These are phyloP conservation scores for Hemibates koningsi DNA, from an alignment of 2,113 vertebrate genomes.

Conservation along the genomic window DNA sequence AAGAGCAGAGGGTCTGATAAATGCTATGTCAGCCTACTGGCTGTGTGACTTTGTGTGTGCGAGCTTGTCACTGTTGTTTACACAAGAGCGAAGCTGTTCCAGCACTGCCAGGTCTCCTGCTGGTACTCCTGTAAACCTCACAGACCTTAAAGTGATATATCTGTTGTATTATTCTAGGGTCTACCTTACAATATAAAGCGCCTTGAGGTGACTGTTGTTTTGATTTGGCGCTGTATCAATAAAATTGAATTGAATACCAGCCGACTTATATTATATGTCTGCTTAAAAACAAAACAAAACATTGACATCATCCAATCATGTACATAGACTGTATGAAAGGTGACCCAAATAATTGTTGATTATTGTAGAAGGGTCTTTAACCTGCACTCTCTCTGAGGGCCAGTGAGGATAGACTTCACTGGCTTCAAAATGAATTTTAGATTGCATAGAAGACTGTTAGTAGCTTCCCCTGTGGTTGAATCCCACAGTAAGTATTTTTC, in stretches of 20 bases:
- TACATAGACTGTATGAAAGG: neutral
- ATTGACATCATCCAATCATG: neutral
- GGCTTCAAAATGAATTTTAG: neutral
- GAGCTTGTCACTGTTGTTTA: slow-evolving; percentile 11
- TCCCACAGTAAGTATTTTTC: neutral
- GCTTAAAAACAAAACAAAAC: neutral
- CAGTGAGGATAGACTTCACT: neutral
- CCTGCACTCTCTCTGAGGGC: neutral
- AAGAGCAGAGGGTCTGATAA: neutral
- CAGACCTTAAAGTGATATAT: neutral
- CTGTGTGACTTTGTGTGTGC: neutral
- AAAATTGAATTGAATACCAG: neutral
- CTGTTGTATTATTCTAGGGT: neutral
- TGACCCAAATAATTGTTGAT: neutral
- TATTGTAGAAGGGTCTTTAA: neutral
- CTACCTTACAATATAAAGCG: neutral
- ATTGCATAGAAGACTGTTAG: neutral
- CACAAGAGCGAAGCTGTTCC: slow-evolving; percentile 21
- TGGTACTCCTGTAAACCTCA: neutral
- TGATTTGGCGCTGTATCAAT: rapidly evolving
- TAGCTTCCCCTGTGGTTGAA: neutral
- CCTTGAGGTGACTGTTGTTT: neutral
- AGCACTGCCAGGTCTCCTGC: neutral
- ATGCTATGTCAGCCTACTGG: neutral
- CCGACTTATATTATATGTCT: neutral